Percentiles rank a stretch among this genome's conserved stretches.
phyloP scores from a whole-genome alignment of 2,888 invertebrate species.

The Patella caerulea region DNA sequence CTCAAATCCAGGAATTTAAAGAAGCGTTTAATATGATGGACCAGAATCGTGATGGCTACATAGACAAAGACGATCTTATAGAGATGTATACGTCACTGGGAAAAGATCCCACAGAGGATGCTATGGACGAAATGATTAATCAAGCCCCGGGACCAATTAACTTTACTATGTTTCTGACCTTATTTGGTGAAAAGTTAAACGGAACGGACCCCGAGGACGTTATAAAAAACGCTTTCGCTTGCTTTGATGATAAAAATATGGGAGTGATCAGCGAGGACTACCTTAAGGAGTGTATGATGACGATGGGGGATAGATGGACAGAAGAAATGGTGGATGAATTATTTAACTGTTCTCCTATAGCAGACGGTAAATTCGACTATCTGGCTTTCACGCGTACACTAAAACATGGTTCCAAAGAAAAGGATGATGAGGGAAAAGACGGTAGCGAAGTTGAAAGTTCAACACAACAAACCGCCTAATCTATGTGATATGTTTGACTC shows the following conservation, averaged over 20 bases:
- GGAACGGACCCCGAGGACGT: conserved; percentile 71
- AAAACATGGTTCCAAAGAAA: conserved; percentile 67
- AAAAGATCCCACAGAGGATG: conserved; percentile 67
- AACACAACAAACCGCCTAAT: too few relatives aligned
- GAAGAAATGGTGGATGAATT: conserved; percentile 71
- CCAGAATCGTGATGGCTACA: conserved; percentile 69
- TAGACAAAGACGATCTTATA: conserved; percentile 67
- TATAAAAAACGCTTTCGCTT: conserved; percentile 69
- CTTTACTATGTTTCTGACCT: conserved; percentile 71
- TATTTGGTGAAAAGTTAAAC: conserved; percentile 70
- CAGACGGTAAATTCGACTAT: conserved; percentile 66
- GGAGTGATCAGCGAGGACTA: conserved; percentile 63
- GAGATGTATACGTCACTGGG: conserved; percentile 70
- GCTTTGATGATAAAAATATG: conserved; percentile 63
- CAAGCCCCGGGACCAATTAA: conserved; percentile 70
- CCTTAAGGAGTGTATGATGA: conserved; percentile 66
- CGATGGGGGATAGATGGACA: conserved; percentile 71
- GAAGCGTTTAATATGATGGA: conserved; percentile 71
- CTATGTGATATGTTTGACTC: too few relatives aligned
- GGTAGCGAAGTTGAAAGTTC: too few relatives aligned
- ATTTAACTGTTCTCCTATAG: conserved; percentile 67
- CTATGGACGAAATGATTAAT: conserved; percentile 67
- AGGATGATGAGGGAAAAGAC: conserved; percentile 53
- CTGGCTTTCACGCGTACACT: conserved; percentile 67
- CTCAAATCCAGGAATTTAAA: conserved; percentile 71